A percentile compares a stretch with the other conserved stretches of the same genome.
Evolutionary conservation across 2,113 vertebrate genomes (phyloP).

Genomic region (Grus americana): DNA sequence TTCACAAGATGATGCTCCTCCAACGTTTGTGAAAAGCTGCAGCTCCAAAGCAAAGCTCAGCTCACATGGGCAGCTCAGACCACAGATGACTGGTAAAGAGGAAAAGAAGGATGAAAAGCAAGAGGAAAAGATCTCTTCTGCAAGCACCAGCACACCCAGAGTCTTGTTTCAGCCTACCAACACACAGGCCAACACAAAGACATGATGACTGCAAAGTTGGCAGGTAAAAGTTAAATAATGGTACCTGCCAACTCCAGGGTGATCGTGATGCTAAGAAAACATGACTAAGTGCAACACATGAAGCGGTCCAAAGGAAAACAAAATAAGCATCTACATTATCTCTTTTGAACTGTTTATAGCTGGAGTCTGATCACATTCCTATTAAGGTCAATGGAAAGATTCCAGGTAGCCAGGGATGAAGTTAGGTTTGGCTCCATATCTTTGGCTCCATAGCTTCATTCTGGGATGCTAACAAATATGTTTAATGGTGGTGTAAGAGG

Average conservation of each 20-base stretch:
- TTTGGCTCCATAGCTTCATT: not conserved
- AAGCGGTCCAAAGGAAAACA: not conserved
- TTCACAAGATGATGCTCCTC: not conserved
- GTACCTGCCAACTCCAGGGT: not conserved
- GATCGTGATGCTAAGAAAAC: not conserved
- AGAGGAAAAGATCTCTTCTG: not conserved
- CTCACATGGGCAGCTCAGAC: not conserved
- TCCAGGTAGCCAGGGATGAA: not conserved
- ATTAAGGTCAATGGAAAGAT: conserved; percentile 9
- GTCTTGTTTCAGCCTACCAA: not conserved
- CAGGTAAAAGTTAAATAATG: conserved; percentile 32
- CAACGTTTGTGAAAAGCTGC: not conserved
- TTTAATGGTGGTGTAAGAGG: not conserved
- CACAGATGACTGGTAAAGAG: not conserved
- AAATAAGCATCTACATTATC: conserved; percentile 6
- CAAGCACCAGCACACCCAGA: not conserved
- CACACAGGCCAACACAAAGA: not conserved
- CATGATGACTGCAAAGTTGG: not conserved
- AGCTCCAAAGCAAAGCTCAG: not conserved
- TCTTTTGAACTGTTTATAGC: not conserved
- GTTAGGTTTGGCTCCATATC: not conserved
- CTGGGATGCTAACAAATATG: not conserved
- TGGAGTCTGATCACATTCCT: not conserved
- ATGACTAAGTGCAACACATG: not conserved
- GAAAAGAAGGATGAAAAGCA: not conserved